Evolutionary conservation across 2,888 invertebrate species (phyloP), one percentile per base, ranked within the genome.

Genomic region (Cacoxenus indagator): DNA sequence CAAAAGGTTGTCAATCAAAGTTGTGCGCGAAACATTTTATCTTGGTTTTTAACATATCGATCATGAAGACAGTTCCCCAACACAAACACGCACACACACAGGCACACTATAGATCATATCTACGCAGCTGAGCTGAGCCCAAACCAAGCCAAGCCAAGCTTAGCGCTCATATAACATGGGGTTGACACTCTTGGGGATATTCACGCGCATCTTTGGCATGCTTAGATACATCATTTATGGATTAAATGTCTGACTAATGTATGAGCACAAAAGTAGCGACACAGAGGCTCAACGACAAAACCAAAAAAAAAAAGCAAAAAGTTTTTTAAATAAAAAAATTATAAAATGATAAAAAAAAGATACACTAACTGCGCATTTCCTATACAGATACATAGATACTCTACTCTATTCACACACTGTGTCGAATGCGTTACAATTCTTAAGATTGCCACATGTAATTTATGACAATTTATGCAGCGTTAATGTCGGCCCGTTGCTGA

Each of bases 391-490:
- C 61, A 11, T 24, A 43, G 24, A 37, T 24, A 43, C 61, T 11
- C 54, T 1, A 24, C 37, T 48, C 46, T 17, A 11, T 48, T 4
- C 3, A 8, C 17, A 17, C 17, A 17, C 9, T 31, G 31, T 29
- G 11, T 31, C 24, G 68, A 48, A 43, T 45, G 62, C 29, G 70
- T 46, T 67, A 46, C 45, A 57, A 59, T 62, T 62, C 45, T 24
- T n/a, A n/a, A 26, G 57, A 24, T 59, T 59, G 27, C 46, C 37
- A 66, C 68, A 69, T 76, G 81, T 86, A 86, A 85, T 85, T 84
- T 86, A 86, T 85, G 85, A 82, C 85, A 86, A 86, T 86, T 80
- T 86, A 86, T 86, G 78, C 86, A 84, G 86, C 81, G 86, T 82
- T 85, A 85, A 86, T 86, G 83, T 86, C 84, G 78, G 68, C 70